Conservation (phyloP, 2,113 vertebrate species). For the Polyodon spathula region DNA sequence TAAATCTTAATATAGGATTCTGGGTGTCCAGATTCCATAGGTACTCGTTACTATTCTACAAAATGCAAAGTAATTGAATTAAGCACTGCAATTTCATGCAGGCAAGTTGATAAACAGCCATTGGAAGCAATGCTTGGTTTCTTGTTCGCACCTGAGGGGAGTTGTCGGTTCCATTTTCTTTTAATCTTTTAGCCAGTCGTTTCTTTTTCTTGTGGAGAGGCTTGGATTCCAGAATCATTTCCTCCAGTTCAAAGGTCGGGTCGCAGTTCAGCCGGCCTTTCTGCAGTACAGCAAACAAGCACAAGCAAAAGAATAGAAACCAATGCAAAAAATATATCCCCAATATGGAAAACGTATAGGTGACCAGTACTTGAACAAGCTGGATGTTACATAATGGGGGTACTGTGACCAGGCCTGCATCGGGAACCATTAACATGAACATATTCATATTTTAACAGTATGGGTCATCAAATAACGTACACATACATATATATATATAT, state of each 20-base stretch:
- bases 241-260: constrained; percentile 91
- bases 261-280: constrained; percentile 89
- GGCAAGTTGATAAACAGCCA: neutral
- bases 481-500: no score
- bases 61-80: neutral
- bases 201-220: constrained; percentile 98
- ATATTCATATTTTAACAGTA: no score
- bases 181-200: constrained; percentile 79
- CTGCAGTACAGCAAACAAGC: constrained; percentile 42
- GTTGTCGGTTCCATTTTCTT: constrained; percentile 58
- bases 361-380: neutral
- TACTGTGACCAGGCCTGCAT: no score
- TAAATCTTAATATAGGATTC: no score
- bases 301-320: neutral
- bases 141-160: constrained; percentile 65
- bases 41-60: no score
- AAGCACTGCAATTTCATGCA: neutral
- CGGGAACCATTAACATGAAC: no score
- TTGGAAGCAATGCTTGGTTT: neutral
- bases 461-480: no score
- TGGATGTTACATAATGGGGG: no score
- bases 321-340: no score
- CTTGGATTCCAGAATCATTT: constrained; percentile 97
- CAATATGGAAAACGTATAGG: neutral
- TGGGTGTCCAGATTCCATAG: no score